Percentiles rank a stretch among this genome's conserved stretches.
phyloP scores from a whole-genome alignment of 2,113 vertebrate species.

The Gulo gulo region DNA sequence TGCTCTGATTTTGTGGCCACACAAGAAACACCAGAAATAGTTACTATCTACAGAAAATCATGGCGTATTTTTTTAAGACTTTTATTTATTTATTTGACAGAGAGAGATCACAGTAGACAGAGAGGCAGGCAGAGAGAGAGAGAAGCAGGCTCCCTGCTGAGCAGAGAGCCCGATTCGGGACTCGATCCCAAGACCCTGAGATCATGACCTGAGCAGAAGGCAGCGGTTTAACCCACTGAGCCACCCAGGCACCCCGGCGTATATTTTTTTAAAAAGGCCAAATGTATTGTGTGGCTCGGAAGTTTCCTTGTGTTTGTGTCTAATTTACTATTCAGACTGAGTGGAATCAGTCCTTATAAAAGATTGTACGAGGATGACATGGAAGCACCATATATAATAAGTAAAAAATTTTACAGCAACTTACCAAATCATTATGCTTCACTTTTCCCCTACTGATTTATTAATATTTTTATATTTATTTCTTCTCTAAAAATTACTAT shows the following conservation, averaged over 20 bases:
- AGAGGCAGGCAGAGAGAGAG: too few relatives aligned
- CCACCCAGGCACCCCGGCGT: not conserved
- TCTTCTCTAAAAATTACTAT: not conserved
- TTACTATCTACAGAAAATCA: not conserved
- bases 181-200: too few relatives aligned
- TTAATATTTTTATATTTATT: not conserved
- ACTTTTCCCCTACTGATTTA: not conserved
- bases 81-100: too few relatives aligned
- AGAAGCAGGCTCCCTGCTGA: too few relatives aligned
- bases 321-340: not conserved
- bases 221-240: too few relatives aligned
- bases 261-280: not conserved
- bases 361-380: not conserved
- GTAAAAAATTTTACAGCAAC: not conserved
- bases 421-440: not conserved
- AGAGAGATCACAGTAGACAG: too few relatives aligned
- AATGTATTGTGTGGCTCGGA: not conserved
- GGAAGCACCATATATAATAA: not conserved
- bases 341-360: not conserved
- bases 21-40: not conserved
- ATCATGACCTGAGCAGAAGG: too few relatives aligned
- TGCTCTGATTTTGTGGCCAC: not conserved
- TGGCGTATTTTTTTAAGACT: not conserved
- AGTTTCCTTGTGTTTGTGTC: not conserved
- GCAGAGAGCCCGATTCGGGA: too few relatives aligned